These are phyloP conservation scores for Meandrusa payeni DNA, from an alignment of 2,888 invertebrate species.

Conservation along the genomic window DNA sequence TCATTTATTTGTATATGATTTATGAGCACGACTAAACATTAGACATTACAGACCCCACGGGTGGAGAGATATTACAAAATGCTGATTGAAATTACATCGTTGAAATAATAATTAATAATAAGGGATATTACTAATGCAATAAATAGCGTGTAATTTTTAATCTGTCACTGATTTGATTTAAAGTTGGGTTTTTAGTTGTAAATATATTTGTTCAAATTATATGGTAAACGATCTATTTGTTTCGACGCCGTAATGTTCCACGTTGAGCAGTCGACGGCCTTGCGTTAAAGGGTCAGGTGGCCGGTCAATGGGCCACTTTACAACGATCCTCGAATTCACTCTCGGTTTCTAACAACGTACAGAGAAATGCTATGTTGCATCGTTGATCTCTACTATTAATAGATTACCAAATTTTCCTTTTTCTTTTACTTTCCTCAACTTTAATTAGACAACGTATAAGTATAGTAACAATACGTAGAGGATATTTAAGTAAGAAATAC, in stretches of 20 bases:
- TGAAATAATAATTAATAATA: conserved; percentile 9
- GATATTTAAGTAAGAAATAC: too few relatives aligned
- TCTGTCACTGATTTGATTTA: too few relatives aligned
- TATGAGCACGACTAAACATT: conserved; percentile 17
- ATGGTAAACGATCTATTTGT: conserved; percentile 17
- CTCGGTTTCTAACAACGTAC: conserved; percentile 48
- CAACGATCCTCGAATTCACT: conserved; percentile 41
- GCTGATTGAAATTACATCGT: conserved; percentile 12
- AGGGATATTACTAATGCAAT: not conserved
- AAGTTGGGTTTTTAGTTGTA: too few relatives aligned
- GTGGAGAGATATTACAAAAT: conserved; percentile 1
- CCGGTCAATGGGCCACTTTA: conserved; percentile 59
- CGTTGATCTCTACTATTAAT: too few relatives aligned
- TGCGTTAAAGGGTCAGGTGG: conserved; percentile 58
- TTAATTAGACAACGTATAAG: too few relatives aligned
- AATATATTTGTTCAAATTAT: too few relatives aligned
- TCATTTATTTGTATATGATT: conserved; percentile 19
- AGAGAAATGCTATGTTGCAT: conserved; percentile 24
- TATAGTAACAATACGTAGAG: too few relatives aligned
- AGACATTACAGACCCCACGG: conserved; percentile 17
- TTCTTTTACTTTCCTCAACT: too few relatives aligned
- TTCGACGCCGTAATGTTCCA: conserved; percentile 1
- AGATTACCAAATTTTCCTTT: too few relatives aligned
- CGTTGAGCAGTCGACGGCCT: conserved; percentile 51
- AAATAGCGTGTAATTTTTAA: too few relatives aligned